These are phyloP conservation scores for Peromyscus eremicus DNA, from an alignment of 2,797 vertebrate genomes.

Conservation along the genomic window DNA sequence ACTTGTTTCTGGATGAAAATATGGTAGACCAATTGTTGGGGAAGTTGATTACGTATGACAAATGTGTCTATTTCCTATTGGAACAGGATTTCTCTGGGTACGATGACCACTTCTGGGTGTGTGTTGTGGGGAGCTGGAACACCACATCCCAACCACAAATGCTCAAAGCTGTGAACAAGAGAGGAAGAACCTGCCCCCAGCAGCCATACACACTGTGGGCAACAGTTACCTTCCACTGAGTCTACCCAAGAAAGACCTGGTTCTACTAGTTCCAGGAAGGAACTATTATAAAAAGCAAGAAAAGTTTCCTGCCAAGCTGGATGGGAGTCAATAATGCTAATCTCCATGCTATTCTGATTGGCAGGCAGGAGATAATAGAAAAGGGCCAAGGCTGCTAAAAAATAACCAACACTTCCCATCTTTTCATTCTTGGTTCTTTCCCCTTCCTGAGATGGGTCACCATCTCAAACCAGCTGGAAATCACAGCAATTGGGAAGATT, in stretches of 20 bases:
- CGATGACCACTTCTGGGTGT: neutral
- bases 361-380: neutral
- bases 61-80: neutral
- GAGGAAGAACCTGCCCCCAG: neutral
- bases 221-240: neutral
- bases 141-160: neutral
- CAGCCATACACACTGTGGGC: neutral
- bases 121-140: neutral
- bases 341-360: neutral
- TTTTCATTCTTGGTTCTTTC: neutral
- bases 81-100: neutral
- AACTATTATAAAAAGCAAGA: neutral
- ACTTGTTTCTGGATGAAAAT: conserved; percentile 19
- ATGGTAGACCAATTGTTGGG: neutral
- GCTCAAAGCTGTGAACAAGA: neutral
- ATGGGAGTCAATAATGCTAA: neutral
- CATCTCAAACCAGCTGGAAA: neutral
- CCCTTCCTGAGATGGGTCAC: neutral
- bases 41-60: neutral
- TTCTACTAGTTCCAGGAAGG: conserved; percentile 16
- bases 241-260: neutral
- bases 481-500: neutral
- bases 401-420: neutral
- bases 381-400: neutral
- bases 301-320: neutral